A percentile compares a stretch with the other conserved stretches of the same genome.
These are phyloP conservation scores for Myxocyprinus asiaticus DNA, from an alignment of 2,113 vertebrate species.

Conservation along the genomic window DNA sequence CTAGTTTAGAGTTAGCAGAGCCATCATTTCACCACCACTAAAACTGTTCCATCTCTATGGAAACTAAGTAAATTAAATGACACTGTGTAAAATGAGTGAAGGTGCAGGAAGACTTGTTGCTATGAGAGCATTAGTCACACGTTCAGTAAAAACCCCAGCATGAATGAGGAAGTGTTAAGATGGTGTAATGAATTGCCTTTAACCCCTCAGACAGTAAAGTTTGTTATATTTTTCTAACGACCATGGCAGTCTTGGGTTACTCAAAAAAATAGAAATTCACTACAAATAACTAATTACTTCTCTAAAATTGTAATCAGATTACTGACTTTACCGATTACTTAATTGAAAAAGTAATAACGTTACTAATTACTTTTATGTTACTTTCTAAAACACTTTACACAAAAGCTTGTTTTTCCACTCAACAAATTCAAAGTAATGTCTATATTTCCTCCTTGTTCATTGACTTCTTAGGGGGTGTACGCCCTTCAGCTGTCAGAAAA, in stretches of 20 bases:
- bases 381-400: too few species aligned
- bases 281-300: too few species aligned
- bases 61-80: conserved; percentile 1
- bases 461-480: too few species aligned
- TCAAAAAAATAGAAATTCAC: too few species aligned
- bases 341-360: too few species aligned
- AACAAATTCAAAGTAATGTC: too few species aligned
- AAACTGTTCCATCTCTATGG: conserved; percentile 4
- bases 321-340: too few species aligned
- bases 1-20: neutral
- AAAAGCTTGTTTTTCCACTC: too few species aligned
- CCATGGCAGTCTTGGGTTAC: neutral
- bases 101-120: neutral
- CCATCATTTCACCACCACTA: neutral
- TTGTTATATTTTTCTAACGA: conserved; percentile 1
- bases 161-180: conserved; percentile 15
- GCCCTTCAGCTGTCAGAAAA: too few species aligned
- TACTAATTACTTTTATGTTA: too few species aligned
- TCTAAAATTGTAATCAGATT: too few species aligned
- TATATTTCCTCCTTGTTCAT: too few species aligned
- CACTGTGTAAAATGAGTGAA: neutral
- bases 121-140: conserved; percentile 14
- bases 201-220: conserved; percentile 15
- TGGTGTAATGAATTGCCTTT: neutral
- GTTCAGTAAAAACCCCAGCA: conserved; percentile 6